Percentiles rank a stretch among this genome's conserved stretches.
Evolutionary conservation across 2,888 invertebrate species (phyloP).

Genomic region (Noctua janthe): DNA sequence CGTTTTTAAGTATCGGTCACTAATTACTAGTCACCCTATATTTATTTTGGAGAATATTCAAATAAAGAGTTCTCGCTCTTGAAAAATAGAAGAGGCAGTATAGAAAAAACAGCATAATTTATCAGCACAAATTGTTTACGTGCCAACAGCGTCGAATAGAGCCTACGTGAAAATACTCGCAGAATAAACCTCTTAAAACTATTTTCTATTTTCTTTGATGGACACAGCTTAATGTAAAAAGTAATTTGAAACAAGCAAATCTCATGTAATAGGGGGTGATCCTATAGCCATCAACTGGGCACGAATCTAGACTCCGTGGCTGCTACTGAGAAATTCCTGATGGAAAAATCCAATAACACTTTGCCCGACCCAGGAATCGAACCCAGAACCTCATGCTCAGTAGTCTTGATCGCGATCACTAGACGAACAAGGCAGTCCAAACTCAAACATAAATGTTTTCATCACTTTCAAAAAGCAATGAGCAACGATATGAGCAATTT

Average conservation of each 20-base stretch:
- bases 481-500: neutral
- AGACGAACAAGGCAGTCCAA: no score
- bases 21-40: no score
- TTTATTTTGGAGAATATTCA: slow-evolving; percentile 1
- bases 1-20: no score
- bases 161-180: neutral
- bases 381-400: no score
- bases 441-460: no score
- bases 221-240: slow-evolving; percentile 10
- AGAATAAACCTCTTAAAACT: slow-evolving; percentile 21
- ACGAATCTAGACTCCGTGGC: no score
- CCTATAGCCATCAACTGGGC: no score
- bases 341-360: no score
- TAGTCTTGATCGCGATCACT: no score
- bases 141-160: neutral
- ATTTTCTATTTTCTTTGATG: slow-evolving; percentile 4
- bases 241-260: neutral
- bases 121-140: slow-evolving; percentile 20
- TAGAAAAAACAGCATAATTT: slow-evolving; percentile 31
- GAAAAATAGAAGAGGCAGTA: neutral
- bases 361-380: no score
- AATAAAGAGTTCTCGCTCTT: neutral
- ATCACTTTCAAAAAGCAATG: neutral
- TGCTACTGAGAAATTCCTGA: no score
- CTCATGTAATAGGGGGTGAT: no score